phyloP scores from a whole-genome alignment of 1,140 invertebrate genomes.

The Trissolcus basalis region DNA sequence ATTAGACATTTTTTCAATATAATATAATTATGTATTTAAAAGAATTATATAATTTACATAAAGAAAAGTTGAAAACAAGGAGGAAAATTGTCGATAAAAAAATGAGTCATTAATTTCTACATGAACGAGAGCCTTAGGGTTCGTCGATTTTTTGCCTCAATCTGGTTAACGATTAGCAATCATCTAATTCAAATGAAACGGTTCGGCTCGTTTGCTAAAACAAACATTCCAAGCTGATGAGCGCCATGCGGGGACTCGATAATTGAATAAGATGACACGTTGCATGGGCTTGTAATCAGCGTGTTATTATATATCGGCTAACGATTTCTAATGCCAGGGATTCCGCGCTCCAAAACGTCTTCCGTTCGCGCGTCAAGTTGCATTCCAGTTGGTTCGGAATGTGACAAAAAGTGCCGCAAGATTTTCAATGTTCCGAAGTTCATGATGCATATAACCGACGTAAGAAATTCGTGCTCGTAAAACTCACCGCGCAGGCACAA shows the following conservation, averaged over 20 bases:
- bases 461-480: slow-evolving; percentile 42
- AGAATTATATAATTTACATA: no score
- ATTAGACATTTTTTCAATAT: no score
- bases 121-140: no score
- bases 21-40: no score
- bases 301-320: slow-evolving; percentile 14
- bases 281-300: slow-evolving; percentile 17
- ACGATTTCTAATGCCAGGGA: slow-evolving; percentile 32
- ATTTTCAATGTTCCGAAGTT: slow-evolving; percentile 35
- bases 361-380: slow-evolving; percentile 5
- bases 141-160: no score
- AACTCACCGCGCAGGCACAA: slow-evolving; percentile 33
- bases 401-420: slow-evolving; percentile 45
- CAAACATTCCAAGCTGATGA: slow-evolving; percentile 28
- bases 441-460: slow-evolving; percentile 50
- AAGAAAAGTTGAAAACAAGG: no score
- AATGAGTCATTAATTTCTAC: no score
- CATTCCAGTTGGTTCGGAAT: slow-evolving; percentile 23
- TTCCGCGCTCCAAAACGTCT: slow-evolving; percentile 9
- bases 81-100: no score
- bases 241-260: slow-evolving; percentile 7
- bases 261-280: slow-evolving; percentile 44
- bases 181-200: not conserved
- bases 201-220: no score
- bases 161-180: no score